Base-by-base conservation (phyloP, 2,797 vertebrate genomes). In the Tapirus indicus region DNA sequence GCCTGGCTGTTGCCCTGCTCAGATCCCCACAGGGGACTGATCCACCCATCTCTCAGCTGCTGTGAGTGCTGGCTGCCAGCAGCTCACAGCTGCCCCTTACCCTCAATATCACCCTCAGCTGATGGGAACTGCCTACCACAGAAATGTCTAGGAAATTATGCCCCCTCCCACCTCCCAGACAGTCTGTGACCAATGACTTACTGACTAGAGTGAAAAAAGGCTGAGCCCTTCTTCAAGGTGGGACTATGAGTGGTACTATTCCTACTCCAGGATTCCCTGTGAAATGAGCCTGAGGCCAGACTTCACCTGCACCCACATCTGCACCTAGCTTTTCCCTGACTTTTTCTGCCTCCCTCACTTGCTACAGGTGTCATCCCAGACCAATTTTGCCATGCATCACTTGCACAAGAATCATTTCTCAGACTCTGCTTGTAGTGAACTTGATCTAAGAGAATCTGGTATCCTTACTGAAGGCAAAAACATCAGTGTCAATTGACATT, bases 271-370 rank as follows among this genome's bases (percentile, higher is more conserved):
- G 18, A 44, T 68, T 78, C 21, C 32, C 23, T 88, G 16, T 23
- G 25, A 83, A 29, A 44, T 10, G 25, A 62, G 41, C 16, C 12
- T 6, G 2, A 95, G 9, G 56, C 9, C 32, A 72, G 29, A 87
- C 0, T 8, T 35, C 0, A 3, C 18, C 49, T 52, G 14, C 25
- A 10, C 16, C 0, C 10, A 8, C 1, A 13, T 14, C 5, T 23
- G 0, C 18, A 1, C 35, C n/a, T 82, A 25, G 6, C 18, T 62
- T 82, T 60, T 25, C 20, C 23, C 17, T 62, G 60, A 64, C 4
- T 12, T 71, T 7, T 14, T 41, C 58, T 47, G 6, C 17, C 69
- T 64, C 20, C 21, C 16, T 75, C 8, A 20, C 8, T 56, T 74
- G n/a, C 7, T 66, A 16, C 25, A 84, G 29, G 44, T 92, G 38